These are phyloP conservation scores for Paguma larvata DNA, from an alignment of 2,797 vertebrate genomes.

Conservation along the genomic window DNA sequence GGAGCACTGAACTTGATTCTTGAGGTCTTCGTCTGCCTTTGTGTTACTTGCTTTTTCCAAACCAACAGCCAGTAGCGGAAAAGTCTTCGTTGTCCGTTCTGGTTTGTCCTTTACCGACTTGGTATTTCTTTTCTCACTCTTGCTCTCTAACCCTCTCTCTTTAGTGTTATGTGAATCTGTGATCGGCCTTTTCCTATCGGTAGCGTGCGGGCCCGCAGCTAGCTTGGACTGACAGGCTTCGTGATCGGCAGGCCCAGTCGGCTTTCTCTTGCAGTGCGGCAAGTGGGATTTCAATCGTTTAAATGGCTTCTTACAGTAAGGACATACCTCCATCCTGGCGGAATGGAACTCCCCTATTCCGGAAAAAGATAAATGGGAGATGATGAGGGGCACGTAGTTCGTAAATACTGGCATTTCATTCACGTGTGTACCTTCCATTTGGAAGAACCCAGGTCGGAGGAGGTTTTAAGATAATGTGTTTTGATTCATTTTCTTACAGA, in stretches of 20 bases:
- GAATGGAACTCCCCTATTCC: slow-evolving; percentile 54
- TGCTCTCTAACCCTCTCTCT: neutral
- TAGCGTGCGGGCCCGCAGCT: neutral
- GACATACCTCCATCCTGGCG: slow-evolving; percentile 89
- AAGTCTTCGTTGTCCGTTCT: neutral
- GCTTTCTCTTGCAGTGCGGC: slow-evolving; percentile 91
- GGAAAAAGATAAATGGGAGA: slow-evolving; percentile 41
- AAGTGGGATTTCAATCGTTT: slow-evolving; percentile 94
- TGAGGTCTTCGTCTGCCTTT: neutral
- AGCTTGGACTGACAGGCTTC: neutral
- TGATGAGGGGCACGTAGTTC: neutral
- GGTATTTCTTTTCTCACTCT: slow-evolving; percentile 35
- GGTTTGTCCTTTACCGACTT: neutral
- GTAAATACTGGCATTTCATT: neutral
- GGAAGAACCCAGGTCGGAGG: neutral
- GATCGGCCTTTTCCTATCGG: slow-evolving; percentile 32
- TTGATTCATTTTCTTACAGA: neutral
- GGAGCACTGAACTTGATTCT: neutral
- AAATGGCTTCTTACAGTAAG: slow-evolving; percentile 92
- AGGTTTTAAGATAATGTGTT: neutral
- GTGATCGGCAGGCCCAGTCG: neutral
- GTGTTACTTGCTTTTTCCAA: neutral
- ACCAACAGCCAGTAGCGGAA: neutral
- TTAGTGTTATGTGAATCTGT: neutral
- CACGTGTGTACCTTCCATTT: neutral